phyloP scores from a whole-genome alignment of 2,797 vertebrate species.

The Cheirogaleus major region DNA sequence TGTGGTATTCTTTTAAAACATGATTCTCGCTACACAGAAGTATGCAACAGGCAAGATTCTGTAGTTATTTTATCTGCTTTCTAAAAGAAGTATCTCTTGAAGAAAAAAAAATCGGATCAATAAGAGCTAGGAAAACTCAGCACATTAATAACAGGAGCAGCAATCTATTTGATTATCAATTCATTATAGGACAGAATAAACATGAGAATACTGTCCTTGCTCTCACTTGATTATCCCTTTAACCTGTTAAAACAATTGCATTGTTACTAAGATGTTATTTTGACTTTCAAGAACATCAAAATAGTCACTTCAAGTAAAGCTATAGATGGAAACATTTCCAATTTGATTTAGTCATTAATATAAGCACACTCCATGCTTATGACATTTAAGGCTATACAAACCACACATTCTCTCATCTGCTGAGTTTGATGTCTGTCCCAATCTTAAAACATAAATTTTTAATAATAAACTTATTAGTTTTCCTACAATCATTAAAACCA shows the following conservation, averaged over 20 bases:
- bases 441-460: slow-evolving; percentile 26
- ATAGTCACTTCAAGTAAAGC: slow-evolving; percentile 35
- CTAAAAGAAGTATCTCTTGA: slow-evolving; percentile 18
- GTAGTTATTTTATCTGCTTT: background rate
- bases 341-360: slow-evolving; percentile 38
- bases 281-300: slow-evolving; percentile 55
- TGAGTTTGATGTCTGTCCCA: background rate
- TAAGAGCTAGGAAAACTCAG: background rate
- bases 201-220: background rate
- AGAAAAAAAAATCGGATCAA: background rate
- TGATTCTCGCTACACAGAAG: slow-evolving; percentile 16
- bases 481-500: slow-evolving; percentile 30
- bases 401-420: background rate
- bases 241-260: background rate
- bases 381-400: slow-evolving; percentile 25
- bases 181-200: slow-evolving; percentile 26
- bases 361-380: slow-evolving; percentile 5
- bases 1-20: slow-evolving; percentile 36
- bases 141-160: background rate
- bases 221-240: slow-evolving; percentile 15
- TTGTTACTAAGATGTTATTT: background rate
- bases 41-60: background rate
- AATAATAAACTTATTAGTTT: slow-evolving; percentile 42
- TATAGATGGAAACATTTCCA: slow-evolving; percentile 44
- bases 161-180: background rate